Evolutionary conservation across 2,113 vertebrate species (phyloP).

Genomic region (Gallinago jamesoni): DNA sequence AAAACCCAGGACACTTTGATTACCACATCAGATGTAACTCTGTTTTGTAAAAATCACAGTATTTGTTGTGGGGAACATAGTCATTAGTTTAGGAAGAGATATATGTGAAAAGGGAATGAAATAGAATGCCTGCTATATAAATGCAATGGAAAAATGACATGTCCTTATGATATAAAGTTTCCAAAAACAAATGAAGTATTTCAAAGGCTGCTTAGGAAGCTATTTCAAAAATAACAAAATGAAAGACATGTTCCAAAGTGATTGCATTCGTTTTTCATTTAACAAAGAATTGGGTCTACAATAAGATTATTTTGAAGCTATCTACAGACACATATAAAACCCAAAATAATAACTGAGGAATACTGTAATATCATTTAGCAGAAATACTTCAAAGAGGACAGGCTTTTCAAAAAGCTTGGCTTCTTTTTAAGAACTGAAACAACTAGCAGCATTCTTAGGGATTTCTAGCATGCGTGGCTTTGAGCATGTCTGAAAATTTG

Average conservation of each 20-base stretch:
- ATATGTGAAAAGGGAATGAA: neutral
- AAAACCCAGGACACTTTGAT: neutral
- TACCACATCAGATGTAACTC: neutral
- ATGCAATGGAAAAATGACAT: neutral
- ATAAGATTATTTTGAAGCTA: neutral
- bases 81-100: neutral
- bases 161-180: neutral
- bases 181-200: neutral
- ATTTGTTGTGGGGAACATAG: neutral
- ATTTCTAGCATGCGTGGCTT: neutral
- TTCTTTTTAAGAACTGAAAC: constrained; percentile 9
- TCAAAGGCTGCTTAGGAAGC: neutral
- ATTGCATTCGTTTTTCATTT: neutral
- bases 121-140: neutral
- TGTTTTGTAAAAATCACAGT: neutral
- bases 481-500: constrained; percentile 40
- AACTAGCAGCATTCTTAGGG: neutral
- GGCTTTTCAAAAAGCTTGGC: constrained; percentile 21
- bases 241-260: neutral
- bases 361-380: neutral
- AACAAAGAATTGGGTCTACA: neutral
- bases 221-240: neutral
- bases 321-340: neutral
- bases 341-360: neutral
- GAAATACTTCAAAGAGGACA: constrained; percentile 28